Evolutionary conservation across 1,140 invertebrate species (phyloP).

Genomic region (Eubasilissa regina): DNA sequence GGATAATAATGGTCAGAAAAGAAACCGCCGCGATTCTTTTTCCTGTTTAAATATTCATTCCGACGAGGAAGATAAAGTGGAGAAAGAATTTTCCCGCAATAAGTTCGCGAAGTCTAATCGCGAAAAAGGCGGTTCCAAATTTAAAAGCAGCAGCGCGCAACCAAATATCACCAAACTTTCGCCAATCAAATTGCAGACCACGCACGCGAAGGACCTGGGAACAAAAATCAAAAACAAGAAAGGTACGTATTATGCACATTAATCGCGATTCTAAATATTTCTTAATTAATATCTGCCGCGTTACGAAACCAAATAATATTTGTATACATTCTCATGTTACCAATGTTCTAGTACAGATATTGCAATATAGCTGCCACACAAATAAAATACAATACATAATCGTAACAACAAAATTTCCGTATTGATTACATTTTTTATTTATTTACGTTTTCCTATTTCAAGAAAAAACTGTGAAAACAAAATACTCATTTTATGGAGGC

Average conservation of each 20-base stretch:
- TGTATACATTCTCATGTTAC: no score
- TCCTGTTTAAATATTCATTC: neutral
- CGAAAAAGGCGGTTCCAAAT: slow-evolving; percentile 22
- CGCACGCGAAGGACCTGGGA: slow-evolving; percentile 43
- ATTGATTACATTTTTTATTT: no score
- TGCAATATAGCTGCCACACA: no score
- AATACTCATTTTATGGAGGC: no score
- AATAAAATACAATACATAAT: no score
- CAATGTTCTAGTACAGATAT: no score
- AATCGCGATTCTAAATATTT: no score
- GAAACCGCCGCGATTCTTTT: neutral
- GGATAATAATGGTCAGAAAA: neutral
- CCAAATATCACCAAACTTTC: slow-evolving; percentile 31
- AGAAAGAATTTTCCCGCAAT: slow-evolving; percentile 4
- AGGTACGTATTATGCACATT: slow-evolving; percentile 28
- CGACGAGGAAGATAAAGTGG: neutral
- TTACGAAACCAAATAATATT: no score
- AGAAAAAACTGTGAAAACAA: no score
- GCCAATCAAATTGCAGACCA: slow-evolving; percentile 34
- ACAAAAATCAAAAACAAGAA: slow-evolving; percentile 51
- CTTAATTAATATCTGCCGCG: no score
- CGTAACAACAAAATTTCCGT: no score
- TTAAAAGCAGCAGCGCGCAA: slow-evolving; percentile 33
- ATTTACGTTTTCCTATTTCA: no score
- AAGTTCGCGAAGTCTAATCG: slow-evolving; percentile 24